Conservation (phyloP, 1,140 invertebrate species). For the Aradophagus sp. region DNA sequence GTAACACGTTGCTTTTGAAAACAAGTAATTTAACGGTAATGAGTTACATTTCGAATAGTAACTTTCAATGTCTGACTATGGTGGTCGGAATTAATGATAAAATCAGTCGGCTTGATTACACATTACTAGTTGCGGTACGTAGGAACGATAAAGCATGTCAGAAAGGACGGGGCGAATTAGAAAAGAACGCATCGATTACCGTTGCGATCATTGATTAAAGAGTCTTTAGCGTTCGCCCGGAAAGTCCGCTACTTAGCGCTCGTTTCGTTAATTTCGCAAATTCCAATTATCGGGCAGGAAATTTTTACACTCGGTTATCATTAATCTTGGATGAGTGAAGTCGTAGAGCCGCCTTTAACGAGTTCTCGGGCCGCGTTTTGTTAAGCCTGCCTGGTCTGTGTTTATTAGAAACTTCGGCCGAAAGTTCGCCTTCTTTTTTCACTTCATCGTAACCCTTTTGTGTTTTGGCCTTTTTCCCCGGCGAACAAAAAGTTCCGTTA, state of each 20-base stretch:
- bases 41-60: no score
- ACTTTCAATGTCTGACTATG: no score
- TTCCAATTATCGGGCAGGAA: conserved; percentile 44
- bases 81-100: no score
- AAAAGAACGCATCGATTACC: conserved; percentile 41
- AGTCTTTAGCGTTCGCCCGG: conserved; percentile 22
- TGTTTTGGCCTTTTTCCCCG: conserved; percentile 25
- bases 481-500: conserved; percentile 13
- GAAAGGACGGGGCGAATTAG: no score
- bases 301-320: conserved; percentile 55
- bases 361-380: conserved; percentile 41
- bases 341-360: conserved; percentile 36
- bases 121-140: no score
- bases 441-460: conserved; percentile 40
- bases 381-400: conserved; percentile 34
- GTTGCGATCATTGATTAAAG: conserved; percentile 45
- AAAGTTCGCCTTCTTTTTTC: conserved; percentile 33
- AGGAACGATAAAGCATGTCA: no score
- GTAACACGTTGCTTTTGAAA: no score
- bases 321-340: conserved; percentile 53
- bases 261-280: conserved; percentile 52
- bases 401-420: conserved; percentile 46
- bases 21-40: no score
- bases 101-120: no score
- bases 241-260: conserved; percentile 42